phyloP scores from a whole-genome alignment of 92 coral and sea anemone species.

The Palythoa caribaeorum region DNA sequence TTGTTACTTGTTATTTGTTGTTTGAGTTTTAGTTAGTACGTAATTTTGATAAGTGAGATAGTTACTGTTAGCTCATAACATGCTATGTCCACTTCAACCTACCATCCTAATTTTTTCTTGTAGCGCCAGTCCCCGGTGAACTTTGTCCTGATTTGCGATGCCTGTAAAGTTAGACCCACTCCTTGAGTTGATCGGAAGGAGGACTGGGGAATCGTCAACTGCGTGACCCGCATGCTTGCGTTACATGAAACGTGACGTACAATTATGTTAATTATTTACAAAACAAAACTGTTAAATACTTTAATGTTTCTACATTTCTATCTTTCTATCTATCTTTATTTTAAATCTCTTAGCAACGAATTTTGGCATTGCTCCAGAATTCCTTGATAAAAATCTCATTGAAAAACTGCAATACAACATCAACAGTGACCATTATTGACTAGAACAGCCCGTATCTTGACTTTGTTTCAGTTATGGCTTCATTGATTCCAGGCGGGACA shows the following conservation, averaged over 20 bases:
- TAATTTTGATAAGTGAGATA: background rate
- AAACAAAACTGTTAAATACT: too few relatives aligned
- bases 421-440: too few relatives aligned
- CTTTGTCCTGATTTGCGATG: background rate
- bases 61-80: background rate
- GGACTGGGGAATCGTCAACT: slow-evolving; percentile 9
- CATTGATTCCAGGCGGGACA: too few relatives aligned
- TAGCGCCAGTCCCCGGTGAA: slow-evolving; percentile 17
- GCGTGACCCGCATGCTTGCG: slow-evolving; percentile 29
- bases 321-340: too few relatives aligned
- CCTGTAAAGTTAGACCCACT: slow-evolving; percentile 19
- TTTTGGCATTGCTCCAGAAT: too few relatives aligned
- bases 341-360: too few relatives aligned
- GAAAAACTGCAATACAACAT: too few relatives aligned
- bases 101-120: slow-evolving; percentile 1
- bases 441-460: too few relatives aligned
- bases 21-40: background rate
- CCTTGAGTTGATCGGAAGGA: slow-evolving; percentile 13
- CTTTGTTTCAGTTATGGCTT: too few relatives aligned
- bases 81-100: background rate
- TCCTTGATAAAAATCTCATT: too few relatives aligned
- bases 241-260: background rate
- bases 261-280: background rate
- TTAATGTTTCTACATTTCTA: too few relatives aligned
- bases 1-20: background rate